These are phyloP conservation scores for Nebria brevicollis DNA, from an alignment of 2,888 invertebrate genomes.

Conservation along the genomic window DNA sequence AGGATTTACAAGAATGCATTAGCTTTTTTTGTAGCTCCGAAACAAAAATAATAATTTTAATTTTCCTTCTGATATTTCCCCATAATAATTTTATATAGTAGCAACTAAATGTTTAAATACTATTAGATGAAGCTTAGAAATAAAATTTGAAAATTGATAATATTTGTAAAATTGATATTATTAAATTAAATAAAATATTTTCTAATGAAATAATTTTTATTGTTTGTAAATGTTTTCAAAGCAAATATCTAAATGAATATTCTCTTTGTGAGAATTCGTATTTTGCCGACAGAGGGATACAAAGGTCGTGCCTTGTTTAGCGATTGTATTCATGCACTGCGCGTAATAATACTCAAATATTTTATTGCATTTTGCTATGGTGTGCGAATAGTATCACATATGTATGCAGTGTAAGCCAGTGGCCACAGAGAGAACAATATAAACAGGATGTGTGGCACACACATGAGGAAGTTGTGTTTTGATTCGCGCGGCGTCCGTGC, in stretches of 20 bases:
- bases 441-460: conserved; percentile 33
- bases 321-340: conserved; percentile 32
- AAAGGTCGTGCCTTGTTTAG: conserved; percentile 10
- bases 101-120: no score
- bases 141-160: no score
- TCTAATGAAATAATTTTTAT: no score
- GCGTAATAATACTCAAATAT: conserved; percentile 38
- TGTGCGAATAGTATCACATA: conserved; percentile 21
- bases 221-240: no score
- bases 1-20: not conserved
- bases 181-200: no score
- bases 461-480: conserved; percentile 47
- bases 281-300: conserved; percentile 13
- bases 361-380: conserved; percentile 29
- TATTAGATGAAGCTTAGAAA: no score
- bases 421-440: conserved; percentile 32
- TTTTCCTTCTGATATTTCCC: not conserved
- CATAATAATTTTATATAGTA: no score
- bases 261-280: not conserved
- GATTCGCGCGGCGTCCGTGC: conserved; percentile 41
- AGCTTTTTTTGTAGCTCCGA: not conserved
- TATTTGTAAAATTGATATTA: no score
- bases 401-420: conserved; percentile 19
- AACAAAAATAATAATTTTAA: not conserved
- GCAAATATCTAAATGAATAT: not conserved